These are phyloP conservation scores for Syrista parreyssii DNA, from an alignment of 2,888 invertebrate species.

Conservation along the genomic window DNA sequence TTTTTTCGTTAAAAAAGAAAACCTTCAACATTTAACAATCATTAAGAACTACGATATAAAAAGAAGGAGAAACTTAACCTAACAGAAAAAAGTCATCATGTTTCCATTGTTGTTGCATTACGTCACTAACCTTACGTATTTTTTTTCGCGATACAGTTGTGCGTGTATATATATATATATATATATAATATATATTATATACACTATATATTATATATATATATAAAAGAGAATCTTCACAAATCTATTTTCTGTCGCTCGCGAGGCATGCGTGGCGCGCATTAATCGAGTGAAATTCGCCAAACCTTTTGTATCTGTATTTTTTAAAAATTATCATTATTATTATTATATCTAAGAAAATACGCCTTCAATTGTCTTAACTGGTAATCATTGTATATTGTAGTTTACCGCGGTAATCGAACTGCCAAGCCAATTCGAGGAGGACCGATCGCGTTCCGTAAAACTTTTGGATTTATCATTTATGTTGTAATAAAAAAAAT, in stretches of 20 bases:
- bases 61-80: conserved; percentile 42
- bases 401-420: conserved; percentile 31
- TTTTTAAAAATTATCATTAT: too few species aligned
- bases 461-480: not conserved
- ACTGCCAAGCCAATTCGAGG: conserved; percentile 3
- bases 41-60: conserved; percentile 45
- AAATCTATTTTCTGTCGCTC: conserved; percentile 37
- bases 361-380: conserved; percentile 62
- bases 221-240: conserved; percentile 52
- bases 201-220: too few species aligned
- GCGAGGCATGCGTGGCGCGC: not conserved
- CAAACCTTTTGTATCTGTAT: not conserved
- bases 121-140: conserved; percentile 24
- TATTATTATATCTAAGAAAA: conserved; percentile 22
- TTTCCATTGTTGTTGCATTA: conserved; percentile 16
- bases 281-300: not conserved
- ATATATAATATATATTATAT: too few species aligned
- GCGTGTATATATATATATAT: conserved; percentile 50
- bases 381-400: conserved; percentile 43
- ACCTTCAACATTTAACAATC: conserved; percentile 54
- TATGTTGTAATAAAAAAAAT: not conserved
- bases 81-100: conserved; percentile 29
- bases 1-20: conserved; percentile 32
- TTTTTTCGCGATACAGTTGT: conserved; percentile 30
- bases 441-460: not conserved